A percentile compares a stretch with the other conserved stretches of the same genome.
These are phyloP conservation scores for Solenopsis invicta DNA, from an alignment of 1,140 invertebrate genomes.

Conservation along the genomic window DNA sequence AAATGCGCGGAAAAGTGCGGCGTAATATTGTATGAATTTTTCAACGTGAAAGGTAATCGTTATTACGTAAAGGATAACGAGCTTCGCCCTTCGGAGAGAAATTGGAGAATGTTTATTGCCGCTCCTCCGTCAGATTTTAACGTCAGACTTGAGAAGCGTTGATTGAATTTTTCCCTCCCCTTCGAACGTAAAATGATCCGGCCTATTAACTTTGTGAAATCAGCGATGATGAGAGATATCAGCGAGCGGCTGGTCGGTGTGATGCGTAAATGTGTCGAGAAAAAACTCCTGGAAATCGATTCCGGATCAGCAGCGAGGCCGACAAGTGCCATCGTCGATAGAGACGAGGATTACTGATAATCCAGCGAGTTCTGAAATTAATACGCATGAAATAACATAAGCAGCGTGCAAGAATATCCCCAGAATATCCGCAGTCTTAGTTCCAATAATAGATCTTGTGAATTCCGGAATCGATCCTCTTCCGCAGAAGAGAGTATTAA, in stretches of 20 bases:
- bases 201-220: slow-evolving; percentile 50
- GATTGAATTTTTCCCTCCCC: slow-evolving; percentile 27
- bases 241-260: slow-evolving; percentile 14
- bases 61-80: neutral
- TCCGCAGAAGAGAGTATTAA: neutral
- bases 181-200: slow-evolving; percentile 50
- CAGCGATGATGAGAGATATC: slow-evolving; percentile 69
- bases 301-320: slow-evolving; percentile 26
- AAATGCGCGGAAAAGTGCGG: neutral
- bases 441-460: neutral
- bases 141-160: slow-evolving; percentile 18
- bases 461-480: neutral
- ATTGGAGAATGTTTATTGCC: slow-evolving; percentile 4
- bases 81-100: neutral
- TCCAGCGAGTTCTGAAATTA: slow-evolving; percentile 11
- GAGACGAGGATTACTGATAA: slow-evolving; percentile 7
- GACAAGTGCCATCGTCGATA: slow-evolving; percentile 58
- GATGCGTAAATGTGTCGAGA: slow-evolving; percentile 23
- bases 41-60: neutral
- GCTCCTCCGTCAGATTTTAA: neutral
- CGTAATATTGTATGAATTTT: neutral
- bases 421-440: neutral
- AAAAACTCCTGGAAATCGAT: slow-evolving; percentile 70
- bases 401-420: neutral
- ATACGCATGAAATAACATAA: slow-evolving; percentile 11